Evolutionary conservation across 2,888 invertebrate genomes (phyloP), one percentile per base, ranked within the genome.

Genomic region (Dorcus parallelipipedus): DNA sequence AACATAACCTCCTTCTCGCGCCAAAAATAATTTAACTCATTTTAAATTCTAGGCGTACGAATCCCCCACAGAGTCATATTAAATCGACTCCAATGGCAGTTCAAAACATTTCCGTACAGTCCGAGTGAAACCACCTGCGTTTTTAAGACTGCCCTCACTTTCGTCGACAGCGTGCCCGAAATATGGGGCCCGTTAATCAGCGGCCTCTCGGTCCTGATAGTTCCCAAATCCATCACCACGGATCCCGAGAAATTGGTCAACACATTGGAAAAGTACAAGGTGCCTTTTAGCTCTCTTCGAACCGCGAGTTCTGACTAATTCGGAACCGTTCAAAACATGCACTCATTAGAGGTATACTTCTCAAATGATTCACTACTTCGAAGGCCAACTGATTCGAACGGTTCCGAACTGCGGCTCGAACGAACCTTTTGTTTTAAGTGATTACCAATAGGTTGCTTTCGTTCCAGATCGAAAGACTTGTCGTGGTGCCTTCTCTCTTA

Each of bases 131-230:
- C 82, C 7, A 83, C 83, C 3, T 90, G 93, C 68, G 88, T 93
- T 0, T 95, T 95, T 80, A 95, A 95, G 78, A 95, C 95, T 0
- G 91, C 95, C 0, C 78, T 95, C 14, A 95, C 95, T 0, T 96
- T 95, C 73, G 94, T 95, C 3, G 95, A 95, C 75, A 91, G 94
- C 0, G 87, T 93, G 7, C 85, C 89, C 1, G 95, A 95, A 80
- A 86, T 95, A 55, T 94, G 94, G 90, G 91, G 91, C 0, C 90
- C 94, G 0, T 74, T 95, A 47, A 79, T 95, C 10, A 87, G 87
- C 62, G 90, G 88, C 0, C 77, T 84, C 59, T 83, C 90, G 0
- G 74, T 95, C 53, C 74, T 95, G 14, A 85, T 95, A 3, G 83
- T 95, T 7, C 85, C 92, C 0, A 88, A 87, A 69, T 82, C 82